A percentile compares a stretch with the other conserved stretches of the same genome.
Conservation (phyloP, 2,797 vertebrate species). For the Chelon auratus region DNA sequence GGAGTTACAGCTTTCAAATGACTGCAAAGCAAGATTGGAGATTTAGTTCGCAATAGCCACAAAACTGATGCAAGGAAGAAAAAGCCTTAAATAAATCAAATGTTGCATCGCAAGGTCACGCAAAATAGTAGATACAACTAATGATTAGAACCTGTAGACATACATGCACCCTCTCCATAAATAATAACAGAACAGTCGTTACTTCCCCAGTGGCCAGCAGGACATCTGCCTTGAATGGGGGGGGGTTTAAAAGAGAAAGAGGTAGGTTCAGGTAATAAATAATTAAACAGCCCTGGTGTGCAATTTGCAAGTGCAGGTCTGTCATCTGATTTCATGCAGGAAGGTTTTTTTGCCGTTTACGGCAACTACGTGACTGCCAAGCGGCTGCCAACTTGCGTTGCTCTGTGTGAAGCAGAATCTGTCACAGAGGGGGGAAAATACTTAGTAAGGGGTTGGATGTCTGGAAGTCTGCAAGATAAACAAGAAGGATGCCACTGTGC, state of each 20-base stretch:
- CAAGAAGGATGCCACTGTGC: conserved; percentile 9
- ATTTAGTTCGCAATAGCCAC: conserved; percentile 40
- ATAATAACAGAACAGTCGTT: conserved; percentile 47
- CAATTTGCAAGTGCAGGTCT: conserved; percentile 54
- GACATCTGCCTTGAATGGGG: background rate
- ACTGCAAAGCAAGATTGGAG: conserved; percentile 29
- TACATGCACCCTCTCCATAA: conserved; percentile 17
- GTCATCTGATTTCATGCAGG: conserved; percentile 60
- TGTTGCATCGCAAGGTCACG: conserved; percentile 16
- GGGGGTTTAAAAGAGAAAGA: conserved; percentile 37
- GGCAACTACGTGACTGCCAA: conserved; percentile 39
- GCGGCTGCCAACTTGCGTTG: conserved; percentile 39
- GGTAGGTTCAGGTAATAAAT: conserved; percentile 54
- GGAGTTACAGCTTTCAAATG: conserved; percentile 35
- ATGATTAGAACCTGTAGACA: conserved; percentile 17
- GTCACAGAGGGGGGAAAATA: conserved; percentile 11
- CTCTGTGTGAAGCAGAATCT: conserved; percentile 42
- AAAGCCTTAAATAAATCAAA: conserved; percentile 31
- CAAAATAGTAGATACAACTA: conserved; percentile 25
- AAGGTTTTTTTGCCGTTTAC: conserved; percentile 65
- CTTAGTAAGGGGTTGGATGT: conserved; percentile 10
- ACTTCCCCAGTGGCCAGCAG: conserved; percentile 27
- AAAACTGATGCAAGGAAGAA: conserved; percentile 45
- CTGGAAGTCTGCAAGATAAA: conserved; percentile 41
- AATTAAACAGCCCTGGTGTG: conserved; percentile 58